Evolutionary conservation across 2,888 invertebrate genomes (phyloP).

Genomic region (Leptopilina drosophilae): DNA sequence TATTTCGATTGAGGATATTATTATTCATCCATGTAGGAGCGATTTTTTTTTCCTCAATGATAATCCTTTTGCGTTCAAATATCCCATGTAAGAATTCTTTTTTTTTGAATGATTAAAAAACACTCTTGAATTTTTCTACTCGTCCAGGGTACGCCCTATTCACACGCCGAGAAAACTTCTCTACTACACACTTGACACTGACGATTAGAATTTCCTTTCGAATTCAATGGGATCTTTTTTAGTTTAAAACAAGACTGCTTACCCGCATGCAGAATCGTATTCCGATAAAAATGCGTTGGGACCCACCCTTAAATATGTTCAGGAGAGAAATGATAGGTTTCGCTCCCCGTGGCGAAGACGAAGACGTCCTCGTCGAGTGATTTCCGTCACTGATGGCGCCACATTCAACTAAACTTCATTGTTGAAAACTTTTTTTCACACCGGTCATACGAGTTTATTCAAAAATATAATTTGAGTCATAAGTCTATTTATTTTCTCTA

Average conservation of each 20-base stretch:
- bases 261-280: slow-evolving; percentile 50
- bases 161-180: slow-evolving; percentile 43
- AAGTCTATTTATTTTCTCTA: background rate
- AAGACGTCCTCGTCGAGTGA: slow-evolving; percentile 24
- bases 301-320: slow-evolving; percentile 51
- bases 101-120: background rate
- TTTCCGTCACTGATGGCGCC: slow-evolving; percentile 6
- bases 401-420: slow-evolving; percentile 10
- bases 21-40: slow-evolving; percentile 61
- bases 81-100: slow-evolving; percentile 42
- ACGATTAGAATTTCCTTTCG: background rate
- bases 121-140: slow-evolving; percentile 45
- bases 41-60: slow-evolving; percentile 35
- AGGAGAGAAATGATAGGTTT: slow-evolving; percentile 9
- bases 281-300: slow-evolving; percentile 53
- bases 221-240: slow-evolving; percentile 44
- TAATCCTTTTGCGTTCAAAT: slow-evolving; percentile 42
- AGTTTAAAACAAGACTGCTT: slow-evolving; percentile 41
- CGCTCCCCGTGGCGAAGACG: slow-evolving; percentile 2
- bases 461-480: background rate
- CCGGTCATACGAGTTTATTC: background rate
- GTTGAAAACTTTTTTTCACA: background rate
- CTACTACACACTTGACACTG: slow-evolving; percentile 43
- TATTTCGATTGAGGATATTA: slow-evolving; percentile 59
- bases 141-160: slow-evolving; percentile 51